Conservation (phyloP, 2,888 invertebrate species). For the Ornithoptera priamus region DNA sequence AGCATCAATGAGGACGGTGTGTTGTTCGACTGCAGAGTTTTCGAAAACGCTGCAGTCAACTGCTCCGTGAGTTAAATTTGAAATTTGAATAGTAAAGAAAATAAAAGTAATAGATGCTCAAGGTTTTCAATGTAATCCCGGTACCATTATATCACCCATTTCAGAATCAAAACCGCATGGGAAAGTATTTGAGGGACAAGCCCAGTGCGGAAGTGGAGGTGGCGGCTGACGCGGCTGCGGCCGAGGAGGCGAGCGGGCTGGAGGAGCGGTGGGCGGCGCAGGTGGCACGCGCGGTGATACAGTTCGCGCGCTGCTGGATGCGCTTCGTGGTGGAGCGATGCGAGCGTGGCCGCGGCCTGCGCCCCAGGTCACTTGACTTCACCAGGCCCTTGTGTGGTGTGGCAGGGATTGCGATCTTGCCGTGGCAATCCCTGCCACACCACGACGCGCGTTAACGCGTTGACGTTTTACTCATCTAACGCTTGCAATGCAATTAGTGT, state of each 20-base stretch:
- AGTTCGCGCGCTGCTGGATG: constrained; percentile 90
- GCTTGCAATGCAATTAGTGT: background rate
- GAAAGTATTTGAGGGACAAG: constrained; percentile 35
- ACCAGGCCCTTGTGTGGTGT: background rate
- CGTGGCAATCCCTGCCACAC: too few species aligned
- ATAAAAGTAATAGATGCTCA: too few species aligned
- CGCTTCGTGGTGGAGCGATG: constrained; percentile 91
- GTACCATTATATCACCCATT: background rate
- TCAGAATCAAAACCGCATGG: constrained; percentile 52
- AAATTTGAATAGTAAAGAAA: background rate
- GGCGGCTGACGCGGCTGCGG: constrained; percentile 6
- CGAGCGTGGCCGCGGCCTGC: constrained; percentile 88
- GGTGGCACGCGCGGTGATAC: constrained; percentile 61
- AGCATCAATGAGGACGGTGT: constrained; percentile 61
- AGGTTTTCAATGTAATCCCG: too few species aligned
- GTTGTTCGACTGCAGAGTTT: constrained; percentile 53
- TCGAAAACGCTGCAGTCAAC: constrained; percentile 46
- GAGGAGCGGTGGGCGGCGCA: constrained; percentile 52
- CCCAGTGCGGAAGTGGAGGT: background rate
- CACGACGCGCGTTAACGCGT: background rate
- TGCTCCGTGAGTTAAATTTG: constrained; percentile 43
- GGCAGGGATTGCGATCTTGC: too few species aligned
- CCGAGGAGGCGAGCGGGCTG: constrained; percentile 35
- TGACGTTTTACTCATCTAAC: background rate
- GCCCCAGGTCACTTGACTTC: constrained; percentile 76